Conservation (phyloP, 2,113 vertebrate species). For the Symphodus melops region DNA sequence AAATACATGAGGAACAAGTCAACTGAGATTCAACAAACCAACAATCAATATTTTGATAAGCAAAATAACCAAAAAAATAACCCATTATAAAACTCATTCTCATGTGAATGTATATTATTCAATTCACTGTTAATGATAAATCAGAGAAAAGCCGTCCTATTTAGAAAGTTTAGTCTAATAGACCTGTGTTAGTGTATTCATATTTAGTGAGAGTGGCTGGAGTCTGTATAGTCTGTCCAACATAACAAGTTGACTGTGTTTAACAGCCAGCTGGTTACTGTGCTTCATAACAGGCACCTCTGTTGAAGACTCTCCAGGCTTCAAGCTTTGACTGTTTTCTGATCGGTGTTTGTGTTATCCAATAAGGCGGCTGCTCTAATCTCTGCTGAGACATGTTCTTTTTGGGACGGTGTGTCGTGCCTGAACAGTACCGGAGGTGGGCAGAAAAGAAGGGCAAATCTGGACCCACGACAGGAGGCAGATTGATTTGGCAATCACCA, state of each 20-base stretch:
- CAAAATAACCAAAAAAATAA: too few relatives aligned
- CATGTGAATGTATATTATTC: too few relatives aligned
- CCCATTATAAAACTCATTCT: too few relatives aligned
- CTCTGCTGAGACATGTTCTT: slow-evolving; percentile 36
- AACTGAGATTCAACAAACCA: too few relatives aligned
- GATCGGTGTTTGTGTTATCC: slow-evolving; percentile 46
- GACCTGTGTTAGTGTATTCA: neutral
- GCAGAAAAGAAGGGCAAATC: slow-evolving; percentile 65
- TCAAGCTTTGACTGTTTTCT: slow-evolving; percentile 56
- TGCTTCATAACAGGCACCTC: slow-evolving; percentile 31
- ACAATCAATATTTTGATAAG: too few relatives aligned
- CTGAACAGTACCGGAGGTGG: slow-evolving; percentile 53
- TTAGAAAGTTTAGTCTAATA: neutral
- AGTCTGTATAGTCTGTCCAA: slow-evolving; percentile 17
- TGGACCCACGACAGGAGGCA: slow-evolving; percentile 73
- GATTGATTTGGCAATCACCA: slow-evolving; percentile 76
- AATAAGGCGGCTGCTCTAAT: slow-evolving; percentile 48
- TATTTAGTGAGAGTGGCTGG: neutral
- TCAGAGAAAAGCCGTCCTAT: neutral
- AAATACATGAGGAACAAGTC: too few relatives aligned
- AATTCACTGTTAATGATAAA: too few relatives aligned
- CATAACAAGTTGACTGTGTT: slow-evolving; percentile 31
- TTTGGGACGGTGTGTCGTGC: slow-evolving; percentile 26
- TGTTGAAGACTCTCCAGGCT: slow-evolving; percentile 28
- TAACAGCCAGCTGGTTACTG: slow-evolving; percentile 32